phyloP scores from a whole-genome alignment of 2,113 vertebrate genomes.

The Sarotherodon lohbergeri region DNA sequence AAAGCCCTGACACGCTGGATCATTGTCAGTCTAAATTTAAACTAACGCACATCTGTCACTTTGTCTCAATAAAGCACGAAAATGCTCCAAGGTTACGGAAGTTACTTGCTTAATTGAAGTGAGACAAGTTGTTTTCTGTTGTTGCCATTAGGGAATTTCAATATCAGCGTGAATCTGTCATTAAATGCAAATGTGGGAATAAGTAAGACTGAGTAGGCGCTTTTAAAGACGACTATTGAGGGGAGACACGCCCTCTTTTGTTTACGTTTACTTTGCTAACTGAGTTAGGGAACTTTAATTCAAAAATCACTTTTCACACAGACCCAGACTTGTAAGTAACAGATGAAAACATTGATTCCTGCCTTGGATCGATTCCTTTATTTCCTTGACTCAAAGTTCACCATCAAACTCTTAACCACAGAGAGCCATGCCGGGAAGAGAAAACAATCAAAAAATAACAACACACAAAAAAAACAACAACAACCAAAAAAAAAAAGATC shows the following conservation, averaged over 20 bases:
- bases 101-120: slow-evolving; percentile 41
- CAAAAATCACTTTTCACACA: slow-evolving; percentile 22
- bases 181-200: slow-evolving; percentile 14
- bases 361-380: slow-evolving; percentile 42
- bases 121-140: slow-evolving; percentile 34
- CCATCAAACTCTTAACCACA: slow-evolving; percentile 41
- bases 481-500: slow-evolving; percentile 1
- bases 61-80: slow-evolving; percentile 12
- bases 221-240: not conserved
- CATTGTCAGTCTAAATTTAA: slow-evolving; percentile 60
- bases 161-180: not conserved
- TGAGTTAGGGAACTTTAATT: slow-evolving; percentile 11
- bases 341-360: slow-evolving; percentile 52
- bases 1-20: slow-evolving; percentile 30
- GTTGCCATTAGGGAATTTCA: slow-evolving; percentile 31
- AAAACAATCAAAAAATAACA: slow-evolving; percentile 59
- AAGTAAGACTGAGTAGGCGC: not conserved
- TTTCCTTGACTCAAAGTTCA: slow-evolving; percentile 55
- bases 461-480: slow-evolving; percentile 19
- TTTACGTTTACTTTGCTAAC: slow-evolving; percentile 25
- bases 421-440: slow-evolving; percentile 2
- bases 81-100: slow-evolving; percentile 45
- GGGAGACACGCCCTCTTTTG: not conserved
- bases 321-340: slow-evolving; percentile 44
- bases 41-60: slow-evolving; percentile 45